Conservation (phyloP, 2,888 invertebrate genomes). For the Drosophila acutilabella region DNA sequence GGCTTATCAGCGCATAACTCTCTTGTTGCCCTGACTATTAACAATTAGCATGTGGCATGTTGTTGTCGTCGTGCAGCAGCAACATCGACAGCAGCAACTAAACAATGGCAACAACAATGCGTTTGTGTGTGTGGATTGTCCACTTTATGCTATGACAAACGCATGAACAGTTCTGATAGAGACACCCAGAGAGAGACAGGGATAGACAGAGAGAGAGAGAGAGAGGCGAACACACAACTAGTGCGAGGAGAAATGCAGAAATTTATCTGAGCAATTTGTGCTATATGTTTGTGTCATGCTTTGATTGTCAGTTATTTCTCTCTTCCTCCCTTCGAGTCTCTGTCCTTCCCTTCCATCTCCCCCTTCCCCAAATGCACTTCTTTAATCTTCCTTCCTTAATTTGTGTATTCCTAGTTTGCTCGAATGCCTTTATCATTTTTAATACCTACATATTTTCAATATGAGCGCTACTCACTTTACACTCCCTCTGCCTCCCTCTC, state of each 20-base stretch:
- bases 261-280: conserved; percentile 35
- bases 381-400: conserved; percentile 1
- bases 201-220: not conserved
- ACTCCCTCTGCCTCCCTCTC: not conserved
- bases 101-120: conserved; percentile 35
- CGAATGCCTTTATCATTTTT: conserved; percentile 31
- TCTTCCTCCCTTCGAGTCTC: not conserved
- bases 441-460: conserved; percentile 19
- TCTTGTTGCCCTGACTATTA: conserved; percentile 22
- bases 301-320: conserved; percentile 23
- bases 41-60: conserved; percentile 62
- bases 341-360: not conserved
- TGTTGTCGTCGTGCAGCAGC: conserved; percentile 32
- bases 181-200: conserved; percentile 1
- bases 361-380: too few relatives aligned
- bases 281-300: conserved; percentile 34
- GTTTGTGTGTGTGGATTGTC: conserved; percentile 42
- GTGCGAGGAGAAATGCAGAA: conserved; percentile 31
- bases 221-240: conserved; percentile 1
- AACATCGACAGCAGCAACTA: conserved; percentile 21
- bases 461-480: conserved; percentile 37
- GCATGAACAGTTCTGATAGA: conserved; percentile 39
- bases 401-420: conserved; percentile 8
- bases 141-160: conserved; percentile 49
- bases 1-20: conserved; percentile 33